Conservation (phyloP, 2,797 vertebrate genomes). For the Erpetoichthys calabaricus region DNA sequence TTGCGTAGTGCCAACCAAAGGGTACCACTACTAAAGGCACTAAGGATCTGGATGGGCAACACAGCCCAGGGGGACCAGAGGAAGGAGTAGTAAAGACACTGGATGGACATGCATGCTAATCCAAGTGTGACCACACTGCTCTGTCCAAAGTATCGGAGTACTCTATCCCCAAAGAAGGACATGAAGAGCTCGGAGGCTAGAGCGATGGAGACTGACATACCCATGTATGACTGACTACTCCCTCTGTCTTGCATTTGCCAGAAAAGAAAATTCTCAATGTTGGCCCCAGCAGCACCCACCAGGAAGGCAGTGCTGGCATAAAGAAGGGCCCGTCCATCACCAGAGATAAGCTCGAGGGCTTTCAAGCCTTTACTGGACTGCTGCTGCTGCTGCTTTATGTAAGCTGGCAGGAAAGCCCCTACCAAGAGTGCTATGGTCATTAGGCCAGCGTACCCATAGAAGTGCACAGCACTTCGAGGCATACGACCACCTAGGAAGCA, state of each 20-base stretch:
- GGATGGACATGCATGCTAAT: slow-evolving; percentile 37
- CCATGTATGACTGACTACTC: slow-evolving; percentile 65
- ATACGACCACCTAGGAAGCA: slow-evolving; percentile 31
- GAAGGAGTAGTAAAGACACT: slow-evolving; percentile 72
- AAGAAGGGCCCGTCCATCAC: slow-evolving; percentile 47
- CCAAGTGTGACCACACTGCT: slow-evolving; percentile 31
- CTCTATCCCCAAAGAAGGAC: slow-evolving; percentile 21
- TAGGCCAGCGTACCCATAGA: slow-evolving; percentile 49
- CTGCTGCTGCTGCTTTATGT: slow-evolving; percentile 31
- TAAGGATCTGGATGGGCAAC: slow-evolving; percentile 54
- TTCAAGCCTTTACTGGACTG: slow-evolving; percentile 36
- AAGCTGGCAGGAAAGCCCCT: slow-evolving; percentile 47
- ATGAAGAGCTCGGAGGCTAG: slow-evolving; percentile 53
- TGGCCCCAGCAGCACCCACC: slow-evolving; percentile 32
- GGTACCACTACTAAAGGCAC: slow-evolving; percentile 48
- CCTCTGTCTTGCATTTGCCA: slow-evolving; percentile 75
- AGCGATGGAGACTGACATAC: slow-evolving; percentile 40
- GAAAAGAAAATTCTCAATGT: slow-evolving; percentile 62
- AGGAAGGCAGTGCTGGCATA: slow-evolving; percentile 46
- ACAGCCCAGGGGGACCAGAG: slow-evolving; percentile 60
- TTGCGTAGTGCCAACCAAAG: slow-evolving; percentile 57
- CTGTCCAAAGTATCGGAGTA: slow-evolving; percentile 44
- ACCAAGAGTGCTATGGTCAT: slow-evolving; percentile 29
- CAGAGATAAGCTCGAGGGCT: slow-evolving; percentile 47
- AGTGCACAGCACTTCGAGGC: slow-evolving; percentile 39